phyloP scores from a whole-genome alignment of 2,113 vertebrate species.

The Chrysochloris asiatica region DNA sequence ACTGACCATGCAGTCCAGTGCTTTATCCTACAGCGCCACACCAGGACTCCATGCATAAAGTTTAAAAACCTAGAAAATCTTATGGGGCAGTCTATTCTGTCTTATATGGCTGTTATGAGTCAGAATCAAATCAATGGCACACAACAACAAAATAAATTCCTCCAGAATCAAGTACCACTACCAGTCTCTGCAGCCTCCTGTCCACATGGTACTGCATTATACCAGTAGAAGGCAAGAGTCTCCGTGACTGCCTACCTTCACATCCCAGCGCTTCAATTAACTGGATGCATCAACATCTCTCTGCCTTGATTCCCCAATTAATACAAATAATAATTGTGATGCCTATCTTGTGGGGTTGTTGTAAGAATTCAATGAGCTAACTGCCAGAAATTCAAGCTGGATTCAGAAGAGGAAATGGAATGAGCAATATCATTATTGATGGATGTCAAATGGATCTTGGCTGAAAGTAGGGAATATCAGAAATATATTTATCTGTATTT shows the following conservation, averaged over 20 bases:
- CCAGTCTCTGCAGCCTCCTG: not conserved
- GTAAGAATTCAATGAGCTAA: not conserved
- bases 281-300: not conserved
- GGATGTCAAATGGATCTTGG: too few relatives aligned
- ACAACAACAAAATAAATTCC: not conserved
- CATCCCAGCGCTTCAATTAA: not conserved
- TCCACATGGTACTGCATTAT: too few relatives aligned
- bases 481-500: too few relatives aligned
- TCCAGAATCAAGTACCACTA: not conserved
- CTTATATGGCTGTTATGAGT: not conserved
- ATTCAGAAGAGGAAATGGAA: too few relatives aligned
- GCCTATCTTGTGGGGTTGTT: not conserved
- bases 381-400: too few relatives aligned
- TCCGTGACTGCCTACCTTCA: not conserved
- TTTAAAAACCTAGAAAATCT: not conserved
- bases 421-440: too few relatives aligned
- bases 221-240: not conserved
- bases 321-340: conserved; percentile 27
- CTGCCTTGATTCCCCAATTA: conserved; percentile 6
- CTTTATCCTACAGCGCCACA: too few relatives aligned
- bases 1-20: too few relatives aligned
- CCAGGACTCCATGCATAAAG: too few relatives aligned
- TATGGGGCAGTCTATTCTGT: not conserved
- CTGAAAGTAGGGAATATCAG: too few relatives aligned
- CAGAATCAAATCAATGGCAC: not conserved